Conservation (phyloP, 2,113 vertebrate genomes). For the Orthonyx spaldingii region DNA sequence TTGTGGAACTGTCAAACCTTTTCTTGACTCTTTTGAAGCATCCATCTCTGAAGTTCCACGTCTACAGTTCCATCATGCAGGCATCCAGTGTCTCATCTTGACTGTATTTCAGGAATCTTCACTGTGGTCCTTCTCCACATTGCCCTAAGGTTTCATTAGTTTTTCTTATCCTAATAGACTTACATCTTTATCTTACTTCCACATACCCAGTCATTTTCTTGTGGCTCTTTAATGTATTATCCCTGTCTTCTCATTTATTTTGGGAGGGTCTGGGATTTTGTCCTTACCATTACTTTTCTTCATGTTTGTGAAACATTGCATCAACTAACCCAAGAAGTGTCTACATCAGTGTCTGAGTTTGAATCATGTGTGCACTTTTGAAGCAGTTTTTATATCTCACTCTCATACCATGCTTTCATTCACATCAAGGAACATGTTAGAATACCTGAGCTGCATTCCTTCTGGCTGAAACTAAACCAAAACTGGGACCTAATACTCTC, state of each 20-base stretch:
- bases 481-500: not conserved
- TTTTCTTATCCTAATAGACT: not conserved
- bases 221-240: not conserved
- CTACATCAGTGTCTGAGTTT: not conserved
- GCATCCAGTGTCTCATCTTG: not conserved
- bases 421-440: not conserved
- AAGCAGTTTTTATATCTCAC: not conserved
- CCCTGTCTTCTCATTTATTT: not conserved
- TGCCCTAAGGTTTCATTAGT: not conserved
- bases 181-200: not conserved
- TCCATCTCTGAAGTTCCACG: not conserved
- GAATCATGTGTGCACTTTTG: not conserved
- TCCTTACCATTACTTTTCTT: not conserved
- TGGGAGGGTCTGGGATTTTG: not conserved
- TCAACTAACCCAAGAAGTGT: not conserved
- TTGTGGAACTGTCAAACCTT: not conserved
- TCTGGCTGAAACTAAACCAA: not conserved
- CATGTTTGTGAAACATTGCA: not conserved
- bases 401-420: not conserved
- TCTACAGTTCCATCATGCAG: not conserved
- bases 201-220: not conserved
- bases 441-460: not conserved
- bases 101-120: not conserved
- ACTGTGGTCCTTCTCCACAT: not conserved
- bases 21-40: not conserved